Base-by-base conservation (phyloP, 2,113 vertebrate genomes). In the Thryonomys swinderianus region DNA sequence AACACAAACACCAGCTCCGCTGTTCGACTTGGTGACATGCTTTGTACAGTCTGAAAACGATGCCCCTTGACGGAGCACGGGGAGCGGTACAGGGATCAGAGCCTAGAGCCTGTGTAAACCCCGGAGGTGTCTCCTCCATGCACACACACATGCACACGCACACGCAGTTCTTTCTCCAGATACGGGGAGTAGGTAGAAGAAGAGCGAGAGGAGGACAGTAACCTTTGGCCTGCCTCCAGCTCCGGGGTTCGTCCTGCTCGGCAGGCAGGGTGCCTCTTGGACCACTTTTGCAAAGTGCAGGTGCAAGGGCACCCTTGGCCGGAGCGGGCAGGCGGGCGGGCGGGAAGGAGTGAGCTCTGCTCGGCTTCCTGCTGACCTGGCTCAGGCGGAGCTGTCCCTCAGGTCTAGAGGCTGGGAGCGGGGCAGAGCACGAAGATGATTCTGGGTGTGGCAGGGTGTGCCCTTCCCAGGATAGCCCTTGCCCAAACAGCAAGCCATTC, bases 381-480 rank as follows among this genome's bases (percentile, higher is more conserved):
- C 45, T 27, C 48, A 62, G 86, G 59, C 37, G 40, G 71, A 80
- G 82, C 59, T 90, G 90, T 89, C 71, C 95, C 42, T 61, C 93
- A 82, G 94, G 94, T 95, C 88, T 71, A 3, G 3, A 85, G 94
- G 62, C 51, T 88, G n/a, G 79, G 85, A 80, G 80, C 55, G 85
- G 91, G 59, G 92, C 85, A 55, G 86, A 73, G 61, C 82, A 51
- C 23, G 59, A 83, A 82, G 96, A 96, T 73, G 93, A 73, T 79
- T 94, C 90, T 67, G 61, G 97, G 95, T 90, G 96, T 87, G 95
- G 18, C 53, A 45, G 48, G 97, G 95, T 88, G 90, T 34, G 30
- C 95, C 71, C 84, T 96, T 86, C 51, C 55, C 87, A 95, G 88
- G 92, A 37, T 32, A 85, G 81, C 51, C 85, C 67, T 67, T 88